Percentiles rank a stretch among this genome's conserved stretches.
These are phyloP conservation scores for Notarius lentiginosus DNA, from an alignment of 2,113 vertebrate species.

Conservation along the genomic window DNA sequence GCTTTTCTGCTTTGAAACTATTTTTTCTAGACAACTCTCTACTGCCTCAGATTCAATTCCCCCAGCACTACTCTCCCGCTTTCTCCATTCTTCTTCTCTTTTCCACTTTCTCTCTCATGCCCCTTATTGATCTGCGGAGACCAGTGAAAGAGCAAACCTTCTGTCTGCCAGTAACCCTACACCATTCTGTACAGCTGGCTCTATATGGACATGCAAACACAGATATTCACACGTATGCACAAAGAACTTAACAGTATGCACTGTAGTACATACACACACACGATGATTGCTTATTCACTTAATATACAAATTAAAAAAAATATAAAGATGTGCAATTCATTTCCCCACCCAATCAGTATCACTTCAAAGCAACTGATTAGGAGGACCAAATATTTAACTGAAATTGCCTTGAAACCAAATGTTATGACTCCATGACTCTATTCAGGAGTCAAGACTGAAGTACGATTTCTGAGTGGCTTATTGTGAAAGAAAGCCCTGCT, in stretches of 20 bases:
- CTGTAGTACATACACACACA: not conserved
- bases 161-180: conserved; percentile 67
- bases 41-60: conserved; percentile 10
- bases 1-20: not conserved
- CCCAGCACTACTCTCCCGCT: conserved; percentile 19
- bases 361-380: conserved; percentile 16
- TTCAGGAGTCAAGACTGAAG: conserved; percentile 8
- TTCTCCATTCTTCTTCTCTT: conserved; percentile 31
- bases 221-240: not conserved
- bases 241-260: conserved; percentile 6
- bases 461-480: conserved; percentile 20
- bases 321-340: not conserved
- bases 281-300: not conserved
- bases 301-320: conserved; percentile 19
- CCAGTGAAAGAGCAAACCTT: conserved; percentile 59
- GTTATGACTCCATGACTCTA: conserved; percentile 17
- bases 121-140: conserved; percentile 68
- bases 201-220: conserved; percentile 49
- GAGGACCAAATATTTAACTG: conserved; percentile 6
- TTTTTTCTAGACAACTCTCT: conserved; percentile 9
- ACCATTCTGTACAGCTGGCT: conserved; percentile 64
- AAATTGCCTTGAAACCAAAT: conserved; percentile 18
- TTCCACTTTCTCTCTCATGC: conserved; percentile 48
- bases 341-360: not conserved
- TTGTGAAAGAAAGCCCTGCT: conserved; percentile 36